Evolutionary conservation across 2,797 vertebrate genomes (phyloP), one percentile per base, ranked within the genome.

Genomic region (Peromyscus attwateri): DNA sequence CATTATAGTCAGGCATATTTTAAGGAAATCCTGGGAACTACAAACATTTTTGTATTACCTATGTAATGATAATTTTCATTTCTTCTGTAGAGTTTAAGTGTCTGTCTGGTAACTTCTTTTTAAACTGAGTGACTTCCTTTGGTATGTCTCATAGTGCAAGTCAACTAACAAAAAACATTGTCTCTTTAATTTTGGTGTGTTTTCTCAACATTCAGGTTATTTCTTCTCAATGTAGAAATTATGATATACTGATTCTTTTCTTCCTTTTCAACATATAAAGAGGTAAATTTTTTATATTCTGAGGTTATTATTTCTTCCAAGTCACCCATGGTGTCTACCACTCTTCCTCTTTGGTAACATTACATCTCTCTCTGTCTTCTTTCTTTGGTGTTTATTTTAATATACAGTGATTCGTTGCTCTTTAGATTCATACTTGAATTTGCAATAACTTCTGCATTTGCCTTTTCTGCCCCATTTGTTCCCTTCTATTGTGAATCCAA

Each of bases 151-250:
- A 5, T 29, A 76, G 46, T 81, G 5, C 19, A 96, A 40, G 7
- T 52, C 68, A 95, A 43, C 31, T 21, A 31, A n/a, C 77, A 55
- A 55, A 93, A 92, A 40, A 70, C 23, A 66, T 34, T 82, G 0
- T 60, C 34, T 77, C 49, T 76, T 76, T 49, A 70, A 68, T 84
- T 79, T 70, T 40, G n/a, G 40, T 57, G 16, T 66, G 37, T 87
- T 71, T 79, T 43, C 87, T 94, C 94, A 84, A 73, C 57, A 17
- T 55, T 57, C 49, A 31, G 31, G 37, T 40, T 49, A 71, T 68
- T 94, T 82, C 90, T 93, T 14, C 55, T 91, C 37, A 93, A 71
- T 66, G 43, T 89, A 60, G 83, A 90, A 93, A 81, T 95, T 55
- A 76, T 85, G 31, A 17, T 43, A 82, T 60, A 34, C 1, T 37